Evolutionary conservation across 2,888 invertebrate species (phyloP).

Genomic region (Eupithecia exiguata): DNA sequence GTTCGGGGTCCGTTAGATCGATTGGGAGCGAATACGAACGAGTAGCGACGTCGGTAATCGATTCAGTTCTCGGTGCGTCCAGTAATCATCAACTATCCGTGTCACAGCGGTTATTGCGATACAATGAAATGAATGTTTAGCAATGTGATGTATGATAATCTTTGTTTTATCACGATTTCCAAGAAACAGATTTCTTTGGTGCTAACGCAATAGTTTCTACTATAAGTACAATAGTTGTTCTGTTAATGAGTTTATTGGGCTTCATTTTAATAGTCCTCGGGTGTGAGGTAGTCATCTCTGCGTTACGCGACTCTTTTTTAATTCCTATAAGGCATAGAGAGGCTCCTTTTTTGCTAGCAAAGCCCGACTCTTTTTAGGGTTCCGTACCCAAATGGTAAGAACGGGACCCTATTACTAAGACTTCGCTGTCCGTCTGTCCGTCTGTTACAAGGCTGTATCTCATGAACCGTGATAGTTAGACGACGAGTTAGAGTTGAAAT

Average conservation of each 20-base stretch:
- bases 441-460: too few relatives aligned
- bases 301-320: neutral
- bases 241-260: neutral
- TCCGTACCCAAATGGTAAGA: too few relatives aligned
- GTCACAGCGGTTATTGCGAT: conserved; percentile 43
- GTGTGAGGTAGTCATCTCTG: neutral
- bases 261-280: neutral
- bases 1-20: conserved; percentile 50
- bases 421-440: too few relatives aligned
- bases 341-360: too few relatives aligned
- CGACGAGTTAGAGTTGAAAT: too few relatives aligned
- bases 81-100: conserved; percentile 47
- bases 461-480: too few relatives aligned
- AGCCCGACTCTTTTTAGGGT: too few relatives aligned
- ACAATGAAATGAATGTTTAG: conserved; percentile 31
- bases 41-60: conserved; percentile 46
- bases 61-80: conserved; percentile 46
- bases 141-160: conserved; percentile 14
- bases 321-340: too few relatives aligned
- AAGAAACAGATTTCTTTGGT: neutral
- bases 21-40: conserved; percentile 48
- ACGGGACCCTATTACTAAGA: too few relatives aligned
- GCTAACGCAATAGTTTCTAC: neutral
- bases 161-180: conserved; percentile 6
- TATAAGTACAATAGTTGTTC: too few relatives aligned